phyloP scores from a whole-genome alignment of 37 sponge, comb jelly and placozoan species.

The Aplysina aerophoba region DNA sequence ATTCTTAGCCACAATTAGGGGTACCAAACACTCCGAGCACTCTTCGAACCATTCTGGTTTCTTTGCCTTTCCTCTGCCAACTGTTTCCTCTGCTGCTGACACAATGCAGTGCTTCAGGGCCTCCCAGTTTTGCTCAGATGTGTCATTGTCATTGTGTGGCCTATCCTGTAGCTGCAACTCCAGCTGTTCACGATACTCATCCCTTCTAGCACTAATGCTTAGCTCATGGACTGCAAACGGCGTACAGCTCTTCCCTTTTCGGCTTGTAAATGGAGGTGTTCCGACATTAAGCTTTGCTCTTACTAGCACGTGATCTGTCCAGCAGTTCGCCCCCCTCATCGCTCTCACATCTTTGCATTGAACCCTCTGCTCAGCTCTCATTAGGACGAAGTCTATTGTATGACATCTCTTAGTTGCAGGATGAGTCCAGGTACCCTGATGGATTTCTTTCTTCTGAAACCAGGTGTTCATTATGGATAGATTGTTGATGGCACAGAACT shows the following conservation, averaged over 20 bases:
- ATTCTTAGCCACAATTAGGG: constrained; percentile 48
- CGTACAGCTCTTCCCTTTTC: no score
- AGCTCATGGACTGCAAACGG: background rate
- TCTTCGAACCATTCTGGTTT: constrained; percentile 57
- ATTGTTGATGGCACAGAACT: constrained; percentile 20
- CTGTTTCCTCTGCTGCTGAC: background rate
- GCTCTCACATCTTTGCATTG: constrained; percentile 42
- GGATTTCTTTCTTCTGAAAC: constrained; percentile 3
- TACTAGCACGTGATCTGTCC: constrained; percentile 29
- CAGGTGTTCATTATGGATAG: constrained; percentile 39
- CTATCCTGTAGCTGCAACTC: constrained; percentile 17
- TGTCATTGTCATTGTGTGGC: background rate
- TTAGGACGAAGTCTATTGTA: constrained; percentile 33
- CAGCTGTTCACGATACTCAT: constrained; percentile 3
- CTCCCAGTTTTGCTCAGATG: constrained; percentile 1
- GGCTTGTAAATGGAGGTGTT: no score
- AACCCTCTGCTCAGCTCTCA: background rate
- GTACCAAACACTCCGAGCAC: constrained; percentile 2
- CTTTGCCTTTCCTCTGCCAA: constrained; percentile 34
- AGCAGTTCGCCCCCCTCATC: constrained; percentile 25
- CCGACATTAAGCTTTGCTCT: background rate
- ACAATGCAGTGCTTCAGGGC: background rate
- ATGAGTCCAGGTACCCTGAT: constrained; percentile 26
- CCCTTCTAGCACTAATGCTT: background rate
- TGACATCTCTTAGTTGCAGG: constrained; percentile 36